phyloP scores from a whole-genome alignment of 64 coral and sea anemone genomes.

The Hydrozoanthus tunicans region DNA sequence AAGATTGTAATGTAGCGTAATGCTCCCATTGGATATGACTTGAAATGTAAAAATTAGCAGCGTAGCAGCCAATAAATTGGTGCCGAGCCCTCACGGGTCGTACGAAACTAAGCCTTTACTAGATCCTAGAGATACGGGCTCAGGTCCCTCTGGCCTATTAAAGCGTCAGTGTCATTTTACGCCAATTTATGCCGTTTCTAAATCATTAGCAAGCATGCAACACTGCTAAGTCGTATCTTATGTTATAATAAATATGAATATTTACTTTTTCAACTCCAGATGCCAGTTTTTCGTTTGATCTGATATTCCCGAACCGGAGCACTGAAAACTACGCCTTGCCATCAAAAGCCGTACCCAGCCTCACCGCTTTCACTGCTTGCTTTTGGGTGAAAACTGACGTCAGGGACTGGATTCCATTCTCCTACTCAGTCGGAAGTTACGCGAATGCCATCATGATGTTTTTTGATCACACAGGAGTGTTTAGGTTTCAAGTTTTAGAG shows the following conservation, averaged over 20 bases:
- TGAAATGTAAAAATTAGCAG: too few relatives aligned
- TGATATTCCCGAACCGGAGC: conserved; percentile 61
- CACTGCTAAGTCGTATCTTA: too few relatives aligned
- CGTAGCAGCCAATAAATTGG: too few relatives aligned
- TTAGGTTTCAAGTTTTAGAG: conserved; percentile 49
- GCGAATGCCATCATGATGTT: conserved; percentile 66
- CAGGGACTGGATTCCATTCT: conserved; percentile 54
- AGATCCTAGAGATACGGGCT: too few relatives aligned
- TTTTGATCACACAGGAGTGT: conserved; percentile 18
- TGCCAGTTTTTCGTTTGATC: conserved; percentile 45
- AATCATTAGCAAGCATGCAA: too few relatives aligned
- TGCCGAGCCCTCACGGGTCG: too few relatives aligned
- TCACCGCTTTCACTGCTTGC: conserved; percentile 59
- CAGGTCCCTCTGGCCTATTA: too few relatives aligned
- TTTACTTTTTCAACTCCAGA: not conserved
- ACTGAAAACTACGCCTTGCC: conserved; percentile 40
- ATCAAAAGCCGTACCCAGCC: conserved; percentile 7
- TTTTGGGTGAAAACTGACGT: conserved; percentile 59
- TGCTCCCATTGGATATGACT: too few relatives aligned
- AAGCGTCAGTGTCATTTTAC: too few relatives aligned
- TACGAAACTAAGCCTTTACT: too few relatives aligned
- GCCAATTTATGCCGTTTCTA: too few relatives aligned
- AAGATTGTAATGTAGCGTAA: too few relatives aligned
- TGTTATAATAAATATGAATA: not conserved
- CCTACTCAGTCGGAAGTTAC: conserved; percentile 47